Evolutionary conservation across 2,113 vertebrate genomes (phyloP), one percentile per base, ranked within the genome.

Genomic region (Beaufortia kweichowensis): DNA sequence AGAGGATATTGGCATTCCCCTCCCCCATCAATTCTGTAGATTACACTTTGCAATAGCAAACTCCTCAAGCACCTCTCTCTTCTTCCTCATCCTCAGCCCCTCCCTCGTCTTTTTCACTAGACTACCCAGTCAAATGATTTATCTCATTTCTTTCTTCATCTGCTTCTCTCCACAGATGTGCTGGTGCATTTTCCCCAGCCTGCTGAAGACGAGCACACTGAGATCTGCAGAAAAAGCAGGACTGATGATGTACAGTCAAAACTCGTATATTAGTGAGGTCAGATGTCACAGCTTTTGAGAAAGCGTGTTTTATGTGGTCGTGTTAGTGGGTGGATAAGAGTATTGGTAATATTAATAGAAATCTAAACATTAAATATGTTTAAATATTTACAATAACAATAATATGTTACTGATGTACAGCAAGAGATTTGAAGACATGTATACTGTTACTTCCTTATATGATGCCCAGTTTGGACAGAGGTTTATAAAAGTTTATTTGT

Each of bases 21-120:
- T 81, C 81, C 84, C 79, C 79, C 81, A 78, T 24, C 56, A 75
- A 60, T 75, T 77, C 82, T 83, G 82, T 68, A 83, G 80, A 84
- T 84, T 87, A 84, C 78, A 85, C 90, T 91, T 91, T 90, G 86
- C 89, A 90, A 90, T 89, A 90, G 87, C 86, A 89, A 88, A 88
- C 85, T 81, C 87, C 86, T 86, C 88, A 84, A 83, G 79, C 86
- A 79, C 77, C 84, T 87, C 84, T 81, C 75, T 80, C 33, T 29
- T 71, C 63, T 53, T 53, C 19, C 19, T 62, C 53, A 48, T 69
- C 46, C 43, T 77, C 68, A 59, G 39, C 69, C 71, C 56, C 64
- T 71, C 72, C 76, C 80, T 67, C 71, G 68, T 68, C 48, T 87
- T 75, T 48, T 79, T 63, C 83, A 70, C 75, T 65, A 87, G 12